Evolutionary conservation across 92 coral and sea anemone genomes (phyloP).

Genomic region (Epizoanthus fatuus): DNA sequence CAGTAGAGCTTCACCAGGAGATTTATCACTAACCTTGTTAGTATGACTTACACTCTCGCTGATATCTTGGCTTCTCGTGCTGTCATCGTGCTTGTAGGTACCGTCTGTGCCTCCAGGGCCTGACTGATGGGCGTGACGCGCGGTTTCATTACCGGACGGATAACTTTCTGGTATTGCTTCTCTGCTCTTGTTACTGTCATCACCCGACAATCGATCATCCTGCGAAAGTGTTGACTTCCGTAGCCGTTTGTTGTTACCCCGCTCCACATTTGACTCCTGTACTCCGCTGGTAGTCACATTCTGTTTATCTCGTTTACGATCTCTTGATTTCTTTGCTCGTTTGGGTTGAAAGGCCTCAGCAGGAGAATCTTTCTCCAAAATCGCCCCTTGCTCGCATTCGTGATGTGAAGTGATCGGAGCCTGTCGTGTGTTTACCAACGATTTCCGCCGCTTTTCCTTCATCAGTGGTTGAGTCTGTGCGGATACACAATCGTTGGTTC

Average conservation of each 20-base stretch:
- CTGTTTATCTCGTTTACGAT: not conserved
- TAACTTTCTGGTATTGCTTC: not conserved
- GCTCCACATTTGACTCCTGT: not conserved
- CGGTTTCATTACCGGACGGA: not conserved
- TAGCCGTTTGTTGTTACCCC: not conserved
- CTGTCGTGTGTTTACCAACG: not conserved
- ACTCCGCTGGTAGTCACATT: not conserved
- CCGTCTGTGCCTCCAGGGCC: not conserved
- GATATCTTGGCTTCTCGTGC: not conserved
- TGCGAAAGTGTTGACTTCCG: not conserved
- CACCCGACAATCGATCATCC: not conserved
- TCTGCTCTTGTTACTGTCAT: not conserved
- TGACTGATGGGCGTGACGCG: not conserved
- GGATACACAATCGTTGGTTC: not conserved
- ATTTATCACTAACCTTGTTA: constrained; percentile 1
- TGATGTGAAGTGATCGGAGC: not conserved
- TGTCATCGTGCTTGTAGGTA: not conserved
- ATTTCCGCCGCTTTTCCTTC: not conserved
- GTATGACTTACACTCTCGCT: not conserved
- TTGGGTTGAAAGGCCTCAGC: not conserved
- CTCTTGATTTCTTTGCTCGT: not conserved
- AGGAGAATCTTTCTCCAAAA: not conserved
- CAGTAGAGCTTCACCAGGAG: not conserved
- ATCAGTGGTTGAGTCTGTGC: not conserved
- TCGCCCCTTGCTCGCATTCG: not conserved